Percentiles rank a stretch among this genome's conserved stretches.
These are phyloP conservation scores for Pachyuromys duprasi DNA, from an alignment of 2,797 vertebrate species.

Conservation along the genomic window DNA sequence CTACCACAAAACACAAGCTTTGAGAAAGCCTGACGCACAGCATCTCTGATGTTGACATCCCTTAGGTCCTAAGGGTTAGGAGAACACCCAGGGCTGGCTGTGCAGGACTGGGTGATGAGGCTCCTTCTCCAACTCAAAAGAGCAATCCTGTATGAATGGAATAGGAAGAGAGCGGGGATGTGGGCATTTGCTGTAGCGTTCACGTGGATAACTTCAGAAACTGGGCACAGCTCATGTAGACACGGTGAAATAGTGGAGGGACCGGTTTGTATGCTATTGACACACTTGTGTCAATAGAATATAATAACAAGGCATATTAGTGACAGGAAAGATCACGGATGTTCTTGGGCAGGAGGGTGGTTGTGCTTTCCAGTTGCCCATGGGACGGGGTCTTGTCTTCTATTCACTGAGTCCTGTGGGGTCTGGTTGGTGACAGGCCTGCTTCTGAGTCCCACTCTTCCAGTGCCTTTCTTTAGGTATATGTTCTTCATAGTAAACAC, in stretches of 20 bases:
- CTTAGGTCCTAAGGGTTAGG: no score
- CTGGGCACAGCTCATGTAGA: not conserved
- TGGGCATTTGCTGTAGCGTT: fast-evolving
- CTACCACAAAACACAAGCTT: not conserved
- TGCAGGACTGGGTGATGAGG: fast-evolving
- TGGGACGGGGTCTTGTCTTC: not conserved
- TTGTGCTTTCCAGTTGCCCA: not conserved
- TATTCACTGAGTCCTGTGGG: not conserved
- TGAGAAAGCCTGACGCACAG: not conserved
- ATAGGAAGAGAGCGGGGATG: not conserved
- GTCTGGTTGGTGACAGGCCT: not conserved
- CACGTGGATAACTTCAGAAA: not conserved
- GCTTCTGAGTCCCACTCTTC: not conserved
- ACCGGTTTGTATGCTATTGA: not conserved
- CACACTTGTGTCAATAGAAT: no score
- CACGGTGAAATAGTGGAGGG: not conserved
- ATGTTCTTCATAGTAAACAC: not conserved
- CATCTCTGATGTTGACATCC: fast-evolving
- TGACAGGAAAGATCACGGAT: not conserved
- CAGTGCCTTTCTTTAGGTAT: not conserved
- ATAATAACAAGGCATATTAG: not conserved
- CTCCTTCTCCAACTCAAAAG: not conserved
- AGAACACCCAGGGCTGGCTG: not conserved
- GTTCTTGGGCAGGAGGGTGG: not conserved
- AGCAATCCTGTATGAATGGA: fast-evolving